Evolutionary conservation across 2,888 invertebrate genomes (phyloP), one percentile per base, ranked within the genome.

Genomic region (Resseliella maxima): DNA sequence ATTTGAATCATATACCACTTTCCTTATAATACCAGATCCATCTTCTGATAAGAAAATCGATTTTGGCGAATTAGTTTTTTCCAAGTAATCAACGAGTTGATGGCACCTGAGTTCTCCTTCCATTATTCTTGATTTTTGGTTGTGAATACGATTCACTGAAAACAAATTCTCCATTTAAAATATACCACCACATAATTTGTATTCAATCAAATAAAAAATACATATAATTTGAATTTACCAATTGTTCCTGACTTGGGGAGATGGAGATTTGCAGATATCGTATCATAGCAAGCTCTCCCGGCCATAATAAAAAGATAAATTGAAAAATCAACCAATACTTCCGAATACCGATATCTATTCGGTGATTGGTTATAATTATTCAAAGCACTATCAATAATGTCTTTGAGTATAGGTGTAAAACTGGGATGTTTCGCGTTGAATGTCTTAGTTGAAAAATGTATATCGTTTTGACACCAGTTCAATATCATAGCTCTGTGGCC

Each of bases 211-310:
- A 50, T 15, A 64, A n/a, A 64, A 64, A 64, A 5, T 27, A 27
- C 64, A 64, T n/a, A n/a, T n/a, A 64, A 64, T 24, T 64, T 8
- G 15, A 72, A 72, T 35, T 72, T 72, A 72, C 72, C 0, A 35
- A 72, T 72, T 8, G 72, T 35, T 31, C 36, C 36, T 72, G 72
- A 35, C 3, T 35, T 35, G 2, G 72, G 72, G 5, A 72, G 3
- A 2, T 35, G 72, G 15, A 72, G 72, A 36, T 72, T 72, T 21
- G 15, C 24, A 1, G 35, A 35, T 3, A 72, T 1, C 3, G 72
- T 72, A 18, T 72, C 72, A 72, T 72, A 72, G 21, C 72, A 72
- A 5, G 72, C 31, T 36, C 21, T 72, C 35, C 72, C 72, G 35
- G 35, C 31, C 31, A 72, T 31, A 15, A 72, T 12, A 35, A 10